Evolutionary conservation across 2,797 vertebrate species (phyloP).

Genomic region (Scomberomorus guttatus): DNA sequence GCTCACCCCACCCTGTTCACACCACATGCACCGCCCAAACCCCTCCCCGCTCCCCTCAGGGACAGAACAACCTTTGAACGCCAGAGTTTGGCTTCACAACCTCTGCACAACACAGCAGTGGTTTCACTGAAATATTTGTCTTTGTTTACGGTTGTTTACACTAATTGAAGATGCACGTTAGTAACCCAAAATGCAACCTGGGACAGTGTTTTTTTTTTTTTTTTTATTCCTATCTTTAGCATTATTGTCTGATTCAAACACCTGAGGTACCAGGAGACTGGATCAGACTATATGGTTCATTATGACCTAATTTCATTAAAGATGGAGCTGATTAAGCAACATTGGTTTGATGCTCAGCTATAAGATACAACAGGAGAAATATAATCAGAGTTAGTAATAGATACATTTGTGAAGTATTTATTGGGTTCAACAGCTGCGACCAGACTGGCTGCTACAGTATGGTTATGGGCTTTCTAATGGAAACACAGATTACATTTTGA

Average conservation of each 20-base stretch:
- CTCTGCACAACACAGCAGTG: slow-evolving; percentile 12
- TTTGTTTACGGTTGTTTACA: slow-evolving; percentile 40
- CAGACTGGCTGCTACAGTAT: not conserved
- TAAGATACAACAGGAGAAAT: slow-evolving; percentile 18
- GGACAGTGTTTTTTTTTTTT: not conserved
- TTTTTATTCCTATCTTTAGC: not conserved
- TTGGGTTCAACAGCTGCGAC: slow-evolving; percentile 4
- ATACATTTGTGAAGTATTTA: not conserved
- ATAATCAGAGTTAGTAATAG: slow-evolving; percentile 6
- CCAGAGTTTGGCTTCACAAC: slow-evolving; percentile 38
- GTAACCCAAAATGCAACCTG: slow-evolving; percentile 16
- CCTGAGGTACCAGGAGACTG: slow-evolving; percentile 73
- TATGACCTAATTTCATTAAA: slow-evolving; percentile 78
- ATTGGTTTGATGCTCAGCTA: slow-evolving; percentile 48
- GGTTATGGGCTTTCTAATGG: slow-evolving; percentile 44
- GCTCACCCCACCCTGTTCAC: slow-evolving; percentile 49
- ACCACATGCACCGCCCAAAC: slow-evolving; percentile 46
- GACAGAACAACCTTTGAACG: slow-evolving; percentile 53
- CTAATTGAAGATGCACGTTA: slow-evolving; percentile 26
- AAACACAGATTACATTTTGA: slow-evolving; percentile 74
- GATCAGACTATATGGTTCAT: slow-evolving; percentile 76
- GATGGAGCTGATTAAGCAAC: slow-evolving; percentile 59
- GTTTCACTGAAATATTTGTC: slow-evolving; percentile 27
- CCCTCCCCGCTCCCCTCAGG: slow-evolving; percentile 42
- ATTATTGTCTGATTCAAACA: slow-evolving; percentile 31